phyloP scores from a whole-genome alignment of 2,888 invertebrate species.

The Drosophila setosimentum region DNA sequence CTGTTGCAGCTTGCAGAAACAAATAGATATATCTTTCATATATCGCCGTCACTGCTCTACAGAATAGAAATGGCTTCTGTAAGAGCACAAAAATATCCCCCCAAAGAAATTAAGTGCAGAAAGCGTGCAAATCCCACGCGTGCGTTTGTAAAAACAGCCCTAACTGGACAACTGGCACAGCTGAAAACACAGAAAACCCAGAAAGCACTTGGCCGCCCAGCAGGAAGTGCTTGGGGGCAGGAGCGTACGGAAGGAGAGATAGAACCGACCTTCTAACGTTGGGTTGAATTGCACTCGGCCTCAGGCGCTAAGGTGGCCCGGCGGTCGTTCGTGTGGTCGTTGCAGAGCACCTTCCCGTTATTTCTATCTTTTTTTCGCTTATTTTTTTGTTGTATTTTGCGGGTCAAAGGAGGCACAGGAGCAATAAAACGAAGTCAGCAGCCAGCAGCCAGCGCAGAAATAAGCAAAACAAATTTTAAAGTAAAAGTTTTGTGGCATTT shows the following conservation, averaged over 20 bases:
- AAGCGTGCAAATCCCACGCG: slow-evolving; percentile 72
- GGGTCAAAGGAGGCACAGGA: neutral
- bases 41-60: neutral
- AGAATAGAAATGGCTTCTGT: neutral
- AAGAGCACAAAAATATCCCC: slow-evolving; percentile 52
- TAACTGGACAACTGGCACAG: slow-evolving; percentile 27
- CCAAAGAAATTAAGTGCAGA: slow-evolving; percentile 78
- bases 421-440: slow-evolving; percentile 32
- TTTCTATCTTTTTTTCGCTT: neutral
- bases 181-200: slow-evolving; percentile 29
- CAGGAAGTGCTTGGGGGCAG: neutral
- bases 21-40: neutral
- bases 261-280: slow-evolving; percentile 59
- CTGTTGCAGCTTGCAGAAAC: neutral
- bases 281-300: slow-evolving; percentile 78
- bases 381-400: slow-evolving; percentile 1
- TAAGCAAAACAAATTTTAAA: slow-evolving; percentile 65
- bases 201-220: slow-evolving; percentile 32
- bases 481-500: slow-evolving; percentile 71
- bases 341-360: slow-evolving; percentile 8
- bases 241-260: neutral
- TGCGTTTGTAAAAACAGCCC: slow-evolving; percentile 55
- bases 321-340: slow-evolving; percentile 46
- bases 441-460: slow-evolving; percentile 29
- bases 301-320: slow-evolving; percentile 52